These are phyloP conservation scores for Noctua janthina DNA, from an alignment of 2,888 invertebrate species.

Conservation along the genomic window DNA sequence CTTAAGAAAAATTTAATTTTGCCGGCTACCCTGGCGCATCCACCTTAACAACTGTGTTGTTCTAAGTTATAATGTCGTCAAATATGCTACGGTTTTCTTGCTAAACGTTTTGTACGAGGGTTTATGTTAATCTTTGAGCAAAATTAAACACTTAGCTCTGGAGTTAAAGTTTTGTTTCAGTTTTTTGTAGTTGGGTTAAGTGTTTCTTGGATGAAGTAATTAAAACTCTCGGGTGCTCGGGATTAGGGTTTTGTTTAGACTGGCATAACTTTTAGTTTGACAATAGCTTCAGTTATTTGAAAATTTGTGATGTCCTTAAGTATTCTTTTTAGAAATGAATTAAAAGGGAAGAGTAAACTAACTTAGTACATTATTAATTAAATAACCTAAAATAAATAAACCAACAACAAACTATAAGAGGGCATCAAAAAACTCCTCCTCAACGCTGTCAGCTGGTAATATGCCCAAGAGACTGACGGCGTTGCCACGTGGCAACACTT, in stretches of 20 bases:
- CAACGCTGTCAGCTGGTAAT: no score
- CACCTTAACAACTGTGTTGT: conserved; percentile 35
- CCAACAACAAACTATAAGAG: no score
- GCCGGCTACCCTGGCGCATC: no score
- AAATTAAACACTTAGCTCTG: conserved; percentile 44
- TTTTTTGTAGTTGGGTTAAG: conserved; percentile 9
- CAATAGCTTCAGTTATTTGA: neutral
- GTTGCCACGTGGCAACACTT: no score
- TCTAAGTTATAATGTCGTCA: conserved; percentile 52
- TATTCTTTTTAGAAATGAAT: neutral
- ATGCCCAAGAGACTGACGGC: no score
- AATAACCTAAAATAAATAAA: no score
- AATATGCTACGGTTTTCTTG: conserved; percentile 53
- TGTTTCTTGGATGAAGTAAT: neutral
- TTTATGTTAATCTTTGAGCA: conserved; percentile 46
- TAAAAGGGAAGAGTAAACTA: no score
- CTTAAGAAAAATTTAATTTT: no score
- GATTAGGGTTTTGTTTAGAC: neutral
- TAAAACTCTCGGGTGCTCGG: neutral
- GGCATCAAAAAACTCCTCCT: no score
- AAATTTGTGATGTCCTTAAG: neutral
- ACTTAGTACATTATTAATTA: no score
- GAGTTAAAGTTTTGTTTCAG: conserved; percentile 3
- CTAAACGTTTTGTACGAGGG: conserved; percentile 26
- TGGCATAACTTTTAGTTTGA: neutral